Evolutionary conservation across 2,797 vertebrate species (phyloP), one percentile per base, ranked within the genome.

Genomic region (Eurystomus glaucurus): DNA sequence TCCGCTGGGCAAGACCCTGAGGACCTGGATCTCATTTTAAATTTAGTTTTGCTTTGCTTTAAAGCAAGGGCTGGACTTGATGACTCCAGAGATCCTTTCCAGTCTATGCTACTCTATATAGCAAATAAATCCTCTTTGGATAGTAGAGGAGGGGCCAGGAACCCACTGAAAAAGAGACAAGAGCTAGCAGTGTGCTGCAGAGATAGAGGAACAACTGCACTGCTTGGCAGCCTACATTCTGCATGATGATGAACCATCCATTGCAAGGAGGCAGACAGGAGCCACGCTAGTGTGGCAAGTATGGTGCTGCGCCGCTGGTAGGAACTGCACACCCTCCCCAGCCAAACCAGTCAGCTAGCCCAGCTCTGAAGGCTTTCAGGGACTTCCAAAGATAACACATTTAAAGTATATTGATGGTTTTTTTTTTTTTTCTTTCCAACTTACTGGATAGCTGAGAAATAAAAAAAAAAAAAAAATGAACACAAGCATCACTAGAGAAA

Each of bases 261-360:
- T 45, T 45, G 15, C 14, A 6, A 25, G 37, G 43, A 26, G 20
- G 45, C 52, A 50, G 23, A 22, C 20, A 55, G 46, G 15, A 55
- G 26, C 20, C 1, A 0, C 15, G 2, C 6, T 20, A 22, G 14
- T 1, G 3, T 11, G 10, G 41, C 50, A 26, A 83, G 78, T 22
- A 25, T 7, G 4, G 21, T 66, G 41, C 15, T 55, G n/a, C 21
- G 60, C 70, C 2, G 0, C 50, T 17, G 45, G 43, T 4, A 33
- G 50, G 50, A 33, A 1, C 13, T 9, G 29, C 25, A 14, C n/a
- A 12, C 14, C 33, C 33, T 61, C 25, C 58, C 41, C 68, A 57
- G 68, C 13, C 76, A 41, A 35, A 13, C 23, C 43, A 29, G 28
- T 50, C 8, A 2, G 60, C 48, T 77, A 80, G 64, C 26, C 21